A percentile compares a stretch with the other conserved stretches of the same genome.
Conservation (phyloP, 2,113 vertebrate species). For the Pluvialis apricaria region DNA sequence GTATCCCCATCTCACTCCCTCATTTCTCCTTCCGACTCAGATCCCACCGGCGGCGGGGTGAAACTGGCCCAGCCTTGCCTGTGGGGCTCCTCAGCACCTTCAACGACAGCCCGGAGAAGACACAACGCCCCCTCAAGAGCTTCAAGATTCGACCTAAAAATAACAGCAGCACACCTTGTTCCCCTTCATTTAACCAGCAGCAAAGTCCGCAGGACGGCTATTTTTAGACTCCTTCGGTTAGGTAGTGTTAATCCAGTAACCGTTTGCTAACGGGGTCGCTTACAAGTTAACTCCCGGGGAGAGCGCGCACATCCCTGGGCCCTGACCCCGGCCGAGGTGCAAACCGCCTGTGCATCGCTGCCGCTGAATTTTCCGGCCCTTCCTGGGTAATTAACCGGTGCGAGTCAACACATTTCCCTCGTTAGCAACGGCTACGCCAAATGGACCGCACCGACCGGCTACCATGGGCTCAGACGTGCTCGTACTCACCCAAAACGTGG, state of each 20-base stretch:
- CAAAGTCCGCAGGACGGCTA: conserved; percentile 6
- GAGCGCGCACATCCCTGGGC: not conserved
- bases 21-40: not conserved
- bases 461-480: fast-evolving
- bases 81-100: not conserved
- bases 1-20: not conserved
- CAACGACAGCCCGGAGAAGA: not conserved
- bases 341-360: not conserved
- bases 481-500: fast-evolving
- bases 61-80: no score
- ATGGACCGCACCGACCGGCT: not conserved
- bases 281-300: not conserved
- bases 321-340: fast-evolving
- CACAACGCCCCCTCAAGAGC: not conserved
- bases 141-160: not conserved
- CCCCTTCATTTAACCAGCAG: not conserved
- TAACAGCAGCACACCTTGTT: not conserved
- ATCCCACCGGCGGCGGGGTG: not conserved
- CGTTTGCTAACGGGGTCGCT: not conserved
- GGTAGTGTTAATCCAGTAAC: conserved; percentile 15
- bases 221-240: conserved; percentile 33
- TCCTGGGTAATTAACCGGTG: not conserved
- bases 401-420: not conserved
- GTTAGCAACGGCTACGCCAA: not conserved
- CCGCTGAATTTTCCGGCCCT: not conserved